Evolutionary conservation across 2,113 vertebrate genomes (phyloP).

Genomic region (Columba livia): DNA sequence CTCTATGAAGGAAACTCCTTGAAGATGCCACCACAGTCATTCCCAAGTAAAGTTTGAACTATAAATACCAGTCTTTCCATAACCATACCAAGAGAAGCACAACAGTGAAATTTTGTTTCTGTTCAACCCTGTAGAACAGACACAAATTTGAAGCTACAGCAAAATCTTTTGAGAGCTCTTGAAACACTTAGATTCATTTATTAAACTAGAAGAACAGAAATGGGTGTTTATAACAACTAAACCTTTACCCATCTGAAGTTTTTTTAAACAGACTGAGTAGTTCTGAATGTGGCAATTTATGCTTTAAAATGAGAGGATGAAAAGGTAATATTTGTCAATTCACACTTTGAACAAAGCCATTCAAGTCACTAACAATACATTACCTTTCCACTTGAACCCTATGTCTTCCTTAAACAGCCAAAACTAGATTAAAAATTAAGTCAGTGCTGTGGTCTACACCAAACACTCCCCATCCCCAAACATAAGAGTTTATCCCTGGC

Average conservation of each 20-base stretch:
- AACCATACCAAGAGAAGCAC: not conserved
- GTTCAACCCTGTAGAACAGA: not conserved
- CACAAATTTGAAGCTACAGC: not conserved
- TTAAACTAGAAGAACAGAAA: not conserved
- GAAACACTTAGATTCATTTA: not conserved
- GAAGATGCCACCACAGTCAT: not conserved
- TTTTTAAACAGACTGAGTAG: not conserved
- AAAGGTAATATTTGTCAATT: not conserved
- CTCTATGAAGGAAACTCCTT: not conserved
- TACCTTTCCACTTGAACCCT: not conserved
- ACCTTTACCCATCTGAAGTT: not conserved
- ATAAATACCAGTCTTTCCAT: not conserved
- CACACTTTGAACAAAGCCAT: not conserved
- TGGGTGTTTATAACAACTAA: not conserved
- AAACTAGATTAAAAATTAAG: not conserved
- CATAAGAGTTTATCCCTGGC: not conserved
- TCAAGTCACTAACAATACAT: not conserved
- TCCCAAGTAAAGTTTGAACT: not conserved
- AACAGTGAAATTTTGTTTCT: not conserved
- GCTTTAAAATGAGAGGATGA: not conserved
- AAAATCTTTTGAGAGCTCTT: not conserved
- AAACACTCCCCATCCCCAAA: not conserved
- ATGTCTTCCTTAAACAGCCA: not conserved
- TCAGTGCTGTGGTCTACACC: not conserved
- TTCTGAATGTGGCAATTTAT: not conserved